These are phyloP conservation scores for Oncopodura yosiiana DNA, from an alignment of 1,140 invertebrate species.

Conservation along the genomic window DNA sequence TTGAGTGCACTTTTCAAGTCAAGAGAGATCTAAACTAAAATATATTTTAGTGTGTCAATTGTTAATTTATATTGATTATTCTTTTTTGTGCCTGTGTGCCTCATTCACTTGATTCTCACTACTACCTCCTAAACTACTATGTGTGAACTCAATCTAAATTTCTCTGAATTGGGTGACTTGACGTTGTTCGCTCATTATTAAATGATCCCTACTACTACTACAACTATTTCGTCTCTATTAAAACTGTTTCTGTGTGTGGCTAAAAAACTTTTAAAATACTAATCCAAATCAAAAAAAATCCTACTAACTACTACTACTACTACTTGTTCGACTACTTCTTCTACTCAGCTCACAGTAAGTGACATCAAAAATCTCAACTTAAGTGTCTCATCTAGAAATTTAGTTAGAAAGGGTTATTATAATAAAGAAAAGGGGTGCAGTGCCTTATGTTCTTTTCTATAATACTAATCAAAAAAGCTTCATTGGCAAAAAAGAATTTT, in stretches of 20 bases:
- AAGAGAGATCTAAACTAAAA: neutral
- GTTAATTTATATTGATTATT: constrained; percentile 9
- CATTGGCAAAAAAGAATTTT: no score
- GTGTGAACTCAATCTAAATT: constrained; percentile 17
- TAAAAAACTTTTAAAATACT: constrained; percentile 5
- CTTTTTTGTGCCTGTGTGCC: constrained; percentile 12
- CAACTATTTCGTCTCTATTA: constrained; percentile 9
- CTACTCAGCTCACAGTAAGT: constrained; percentile 32
- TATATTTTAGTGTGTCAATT: neutral
- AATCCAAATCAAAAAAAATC: constrained; percentile 14
- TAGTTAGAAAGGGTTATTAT: neutral
- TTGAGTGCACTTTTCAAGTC: neutral
- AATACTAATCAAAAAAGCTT: no score
- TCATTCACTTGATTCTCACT: constrained; percentile 11
- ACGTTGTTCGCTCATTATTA: constrained; percentile 12
- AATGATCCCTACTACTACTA: neutral
- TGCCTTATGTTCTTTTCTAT: constrained; percentile 27
- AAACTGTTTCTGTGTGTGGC: neutral
- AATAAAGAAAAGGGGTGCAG: constrained; percentile 14
- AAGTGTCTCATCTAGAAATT: neutral
- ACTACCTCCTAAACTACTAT: constrained; percentile 17
- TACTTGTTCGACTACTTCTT: constrained; percentile 13
- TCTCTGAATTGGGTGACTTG: constrained; percentile 23
- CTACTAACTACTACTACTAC: constrained; percentile 5
- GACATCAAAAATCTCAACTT: constrained; percentile 11